phyloP scores from a whole-genome alignment of 1,140 invertebrate genomes.

The Drosophila jambulina region DNA sequence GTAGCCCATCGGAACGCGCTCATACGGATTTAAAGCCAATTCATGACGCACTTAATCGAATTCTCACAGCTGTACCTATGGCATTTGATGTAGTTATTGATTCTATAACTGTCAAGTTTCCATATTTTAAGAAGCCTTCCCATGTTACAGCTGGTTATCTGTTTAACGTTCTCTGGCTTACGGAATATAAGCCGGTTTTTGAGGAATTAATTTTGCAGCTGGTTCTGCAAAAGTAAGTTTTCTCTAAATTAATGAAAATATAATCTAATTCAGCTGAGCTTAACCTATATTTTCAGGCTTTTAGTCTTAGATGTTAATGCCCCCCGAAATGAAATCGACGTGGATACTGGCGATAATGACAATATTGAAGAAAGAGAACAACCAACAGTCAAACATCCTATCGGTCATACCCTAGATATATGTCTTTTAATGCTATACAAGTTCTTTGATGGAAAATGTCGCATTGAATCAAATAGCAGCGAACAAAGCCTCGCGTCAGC shows the following conservation, averaged over 20 bases:
- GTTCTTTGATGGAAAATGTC: constrained; percentile 86
- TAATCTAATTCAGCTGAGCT: neutral
- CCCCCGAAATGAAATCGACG: constrained; percentile 86
- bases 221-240: constrained; percentile 85
- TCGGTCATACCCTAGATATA: constrained; percentile 88
- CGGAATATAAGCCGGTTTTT: constrained; percentile 88
- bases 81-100: constrained; percentile 66
- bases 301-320: constrained; percentile 89
- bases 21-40: constrained; percentile 55
- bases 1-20: constrained; percentile 81
- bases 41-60: constrained; percentile 67
- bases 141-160: constrained; percentile 88
- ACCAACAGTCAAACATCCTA: constrained; percentile 70
- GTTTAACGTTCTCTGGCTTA: constrained; percentile 88
- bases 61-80: constrained; percentile 79
- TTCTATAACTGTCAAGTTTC: constrained; percentile 86
- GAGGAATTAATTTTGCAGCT: constrained; percentile 88
- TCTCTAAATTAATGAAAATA: neutral
- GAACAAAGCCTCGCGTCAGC: constrained; percentile 44
- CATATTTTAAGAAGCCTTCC: constrained; percentile 87
- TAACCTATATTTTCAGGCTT: constrained; percentile 85
- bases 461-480: constrained; percentile 24
- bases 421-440: constrained; percentile 88
- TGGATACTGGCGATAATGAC: constrained; percentile 84
- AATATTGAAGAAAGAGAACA: constrained; percentile 55